Percentiles rank a stretch among this genome's conserved stretches.
Evolutionary conservation across 2,888 invertebrate species (phyloP).

Genomic region (Parascotia fuliginaria): DNA sequence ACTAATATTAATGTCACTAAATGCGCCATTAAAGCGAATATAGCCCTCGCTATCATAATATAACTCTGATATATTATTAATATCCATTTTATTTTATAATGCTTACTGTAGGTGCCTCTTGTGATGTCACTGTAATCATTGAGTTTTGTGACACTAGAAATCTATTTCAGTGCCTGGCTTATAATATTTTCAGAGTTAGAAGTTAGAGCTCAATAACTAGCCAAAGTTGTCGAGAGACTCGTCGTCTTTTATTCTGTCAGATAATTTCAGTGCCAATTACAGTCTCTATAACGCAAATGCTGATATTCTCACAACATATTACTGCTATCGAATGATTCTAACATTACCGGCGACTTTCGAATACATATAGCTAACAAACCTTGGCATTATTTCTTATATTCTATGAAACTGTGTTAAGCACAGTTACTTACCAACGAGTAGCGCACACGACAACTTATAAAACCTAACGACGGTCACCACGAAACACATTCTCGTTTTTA

Average conservation of each 20-base stretch:
- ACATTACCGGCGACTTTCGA: conserved; percentile 1
- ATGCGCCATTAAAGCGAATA: conserved; percentile 68
- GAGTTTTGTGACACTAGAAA: conserved; percentile 30
- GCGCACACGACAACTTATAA: conserved; percentile 2
- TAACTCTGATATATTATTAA: conserved; percentile 4
- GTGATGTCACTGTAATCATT: conserved; percentile 33
- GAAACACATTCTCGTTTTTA: background rate
- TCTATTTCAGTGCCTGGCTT: conserved; percentile 39
- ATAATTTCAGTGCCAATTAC: conserved; percentile 4
- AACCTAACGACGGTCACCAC: background rate
- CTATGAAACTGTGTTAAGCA: conserved; percentile 6
- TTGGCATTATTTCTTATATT: conserved; percentile 12
- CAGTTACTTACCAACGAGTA: background rate
- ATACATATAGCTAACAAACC: conserved; percentile 16
- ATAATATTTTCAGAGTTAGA: conserved; percentile 11
- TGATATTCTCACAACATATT: background rate
- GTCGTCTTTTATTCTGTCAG: conserved; percentile 1
- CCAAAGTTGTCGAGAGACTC: conserved; percentile 7
- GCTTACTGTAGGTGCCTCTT: background rate
- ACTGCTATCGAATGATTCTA: background rate
- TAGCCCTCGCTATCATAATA: conserved; percentile 39
- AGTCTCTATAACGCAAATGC: background rate
- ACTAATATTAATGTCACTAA: conserved; percentile 71
- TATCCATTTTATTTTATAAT: conserved; percentile 22
- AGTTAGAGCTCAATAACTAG: conserved; percentile 9